A percentile compares a stretch with the other conserved stretches of the same genome.
Conservation (phyloP, 2,797 vertebrate genomes). For the Spheniscus humboldti region DNA sequence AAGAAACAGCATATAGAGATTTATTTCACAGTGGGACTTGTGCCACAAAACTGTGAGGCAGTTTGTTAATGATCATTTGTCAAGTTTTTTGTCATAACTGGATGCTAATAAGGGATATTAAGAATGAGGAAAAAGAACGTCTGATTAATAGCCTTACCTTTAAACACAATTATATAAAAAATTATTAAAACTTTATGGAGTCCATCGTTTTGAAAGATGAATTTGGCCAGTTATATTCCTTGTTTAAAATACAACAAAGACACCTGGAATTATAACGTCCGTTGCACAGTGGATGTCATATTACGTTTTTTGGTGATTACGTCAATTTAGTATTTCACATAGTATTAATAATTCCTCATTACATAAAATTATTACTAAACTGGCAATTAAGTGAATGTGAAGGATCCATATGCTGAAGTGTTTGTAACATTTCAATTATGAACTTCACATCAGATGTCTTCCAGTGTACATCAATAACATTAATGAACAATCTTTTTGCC, state of each 20-base stretch:
- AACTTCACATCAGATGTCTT: slow-evolving; percentile 75
- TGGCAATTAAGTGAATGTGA: slow-evolving; percentile 80
- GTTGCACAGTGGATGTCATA: slow-evolving; percentile 68
- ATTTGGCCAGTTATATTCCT: slow-evolving; percentile 33
- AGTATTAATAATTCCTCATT: slow-evolving; percentile 83
- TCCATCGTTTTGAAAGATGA: slow-evolving; percentile 49
- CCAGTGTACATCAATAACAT: slow-evolving; percentile 65
- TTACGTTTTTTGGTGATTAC: slow-evolving; percentile 73
- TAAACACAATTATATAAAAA: slow-evolving; percentile 31
- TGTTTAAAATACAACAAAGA: slow-evolving; percentile 52
- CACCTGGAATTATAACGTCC: slow-evolving; percentile 68
- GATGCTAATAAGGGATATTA: slow-evolving; percentile 31
- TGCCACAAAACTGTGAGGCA: neutral
- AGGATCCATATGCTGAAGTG: slow-evolving; percentile 79
- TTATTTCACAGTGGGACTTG: neutral
- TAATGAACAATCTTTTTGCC: slow-evolving; percentile 65
- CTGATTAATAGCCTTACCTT: slow-evolving; percentile 45
- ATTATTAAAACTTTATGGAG: slow-evolving; percentile 27
- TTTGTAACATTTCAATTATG: slow-evolving; percentile 80
- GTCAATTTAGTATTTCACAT: slow-evolving; percentile 78
- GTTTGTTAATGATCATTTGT: slow-evolving; percentile 17
- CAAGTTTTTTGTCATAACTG: slow-evolving; percentile 18
- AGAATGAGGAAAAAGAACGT: neutral
- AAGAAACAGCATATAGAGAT: neutral
- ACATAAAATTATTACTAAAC: slow-evolving; percentile 83